Conservation (phyloP, 2,888 invertebrate genomes). For the Salticus scenicus region DNA sequence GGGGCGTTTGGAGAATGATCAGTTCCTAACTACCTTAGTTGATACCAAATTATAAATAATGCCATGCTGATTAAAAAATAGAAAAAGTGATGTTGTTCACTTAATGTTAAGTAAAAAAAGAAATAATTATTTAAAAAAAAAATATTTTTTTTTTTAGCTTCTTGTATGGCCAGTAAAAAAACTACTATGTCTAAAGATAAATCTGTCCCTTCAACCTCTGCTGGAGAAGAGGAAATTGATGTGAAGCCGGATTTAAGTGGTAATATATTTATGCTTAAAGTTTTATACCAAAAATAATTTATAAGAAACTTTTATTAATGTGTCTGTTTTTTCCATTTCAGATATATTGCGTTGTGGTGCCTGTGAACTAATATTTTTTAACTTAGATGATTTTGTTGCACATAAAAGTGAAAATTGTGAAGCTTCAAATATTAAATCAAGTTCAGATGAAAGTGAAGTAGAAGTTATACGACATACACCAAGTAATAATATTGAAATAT, state of each 20-base stretch:
- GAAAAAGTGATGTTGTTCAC: too few species aligned
- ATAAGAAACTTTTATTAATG: not conserved
- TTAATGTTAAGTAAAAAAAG: too few species aligned
- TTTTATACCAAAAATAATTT: too few species aligned
- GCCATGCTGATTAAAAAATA: too few species aligned
- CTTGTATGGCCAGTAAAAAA: not conserved
- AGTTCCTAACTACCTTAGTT: too few species aligned
- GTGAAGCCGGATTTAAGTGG: slow-evolving; percentile 58
- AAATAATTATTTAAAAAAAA: too few species aligned
- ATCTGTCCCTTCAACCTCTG: slow-evolving; percentile 19
- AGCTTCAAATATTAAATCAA: slow-evolving; percentile 8
- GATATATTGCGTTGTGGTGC: slow-evolving; percentile 69
- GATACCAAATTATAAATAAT: too few species aligned
- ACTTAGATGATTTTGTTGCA: slow-evolving; percentile 69
- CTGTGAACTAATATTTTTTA: slow-evolving; percentile 63
- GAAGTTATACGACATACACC: slow-evolving; percentile 60
- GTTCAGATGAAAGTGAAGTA: slow-evolving; percentile 45
- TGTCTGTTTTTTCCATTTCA: slow-evolving; percentile 9
- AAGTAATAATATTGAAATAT: too few species aligned
- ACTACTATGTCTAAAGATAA: slow-evolving; percentile 8
- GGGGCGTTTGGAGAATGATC: too few species aligned
- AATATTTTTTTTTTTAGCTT: not conserved
- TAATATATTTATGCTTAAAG: too few species aligned
- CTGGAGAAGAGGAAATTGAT: slow-evolving; percentile 46
- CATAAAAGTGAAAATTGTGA: slow-evolving; percentile 65